Percentiles rank a stretch among this genome's conserved stretches.
Conservation (phyloP, 2,797 vertebrate genomes). For the Bovichtus diacanthus region DNA sequence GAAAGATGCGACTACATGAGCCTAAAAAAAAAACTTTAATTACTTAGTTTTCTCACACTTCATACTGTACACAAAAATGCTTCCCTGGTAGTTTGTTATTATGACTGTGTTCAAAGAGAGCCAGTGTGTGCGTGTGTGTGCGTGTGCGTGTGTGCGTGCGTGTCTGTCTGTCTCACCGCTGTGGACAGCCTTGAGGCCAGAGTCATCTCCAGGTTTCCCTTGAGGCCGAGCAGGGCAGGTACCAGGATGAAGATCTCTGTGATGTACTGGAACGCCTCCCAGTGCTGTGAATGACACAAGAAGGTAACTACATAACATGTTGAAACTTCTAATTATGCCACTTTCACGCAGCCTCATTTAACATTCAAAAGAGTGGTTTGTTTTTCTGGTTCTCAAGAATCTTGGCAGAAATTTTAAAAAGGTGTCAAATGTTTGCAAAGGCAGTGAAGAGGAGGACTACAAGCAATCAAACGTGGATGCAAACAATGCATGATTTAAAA, state of each 20-base stretch:
- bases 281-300: constrained; percentile 86
- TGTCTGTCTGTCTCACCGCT: constrained; percentile 85
- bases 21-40: background rate
- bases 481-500: too few species aligned
- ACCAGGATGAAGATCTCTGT: constrained; percentile 99
- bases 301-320: background rate
- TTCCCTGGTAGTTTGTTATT: background rate
- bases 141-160: constrained; percentile 5
- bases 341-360: background rate
- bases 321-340: background rate
- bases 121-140: background rate
- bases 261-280: constrained; percentile 95
- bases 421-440: background rate
- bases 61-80: background rate
- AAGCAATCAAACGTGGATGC: too few species aligned
- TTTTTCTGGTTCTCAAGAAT: background rate
- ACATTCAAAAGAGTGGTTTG: background rate
- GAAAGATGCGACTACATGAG: background rate
- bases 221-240: constrained; percentile 95
- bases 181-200: constrained; percentile 96
- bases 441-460: too few species aligned
- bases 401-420: background rate
- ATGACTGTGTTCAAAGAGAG: background rate
- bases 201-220: constrained; percentile 99
- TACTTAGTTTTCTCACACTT: background rate